Percentiles rank a stretch among this genome's conserved stretches.
These are phyloP conservation scores for Pseudococcus longispinus DNA, from an alignment of 2,888 invertebrate species.

Conservation along the genomic window DNA sequence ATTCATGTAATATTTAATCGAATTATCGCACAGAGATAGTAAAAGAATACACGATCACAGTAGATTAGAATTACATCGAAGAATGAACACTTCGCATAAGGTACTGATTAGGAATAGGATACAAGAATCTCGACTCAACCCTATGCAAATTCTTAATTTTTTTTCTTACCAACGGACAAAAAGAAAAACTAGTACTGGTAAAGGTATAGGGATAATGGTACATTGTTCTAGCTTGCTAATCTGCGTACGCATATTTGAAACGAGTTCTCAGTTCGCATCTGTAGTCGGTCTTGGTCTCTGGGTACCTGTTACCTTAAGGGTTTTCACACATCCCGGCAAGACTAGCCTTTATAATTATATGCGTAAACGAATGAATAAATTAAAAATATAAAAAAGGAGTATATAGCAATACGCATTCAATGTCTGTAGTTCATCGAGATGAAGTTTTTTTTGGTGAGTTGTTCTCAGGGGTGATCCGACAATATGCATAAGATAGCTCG, in stretches of 20 bases:
- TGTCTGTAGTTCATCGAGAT: constrained; percentile 21
- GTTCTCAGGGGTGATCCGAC: background rate
- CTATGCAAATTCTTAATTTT: constrained; percentile 53
- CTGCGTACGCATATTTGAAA: constrained; percentile 46
- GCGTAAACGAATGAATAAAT: constrained; percentile 55
- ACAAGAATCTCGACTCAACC: background rate
- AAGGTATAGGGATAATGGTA: constrained; percentile 50
- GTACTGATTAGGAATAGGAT: background rate
- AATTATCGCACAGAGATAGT: background rate
- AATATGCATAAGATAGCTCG: background rate
- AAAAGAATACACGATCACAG: background rate
- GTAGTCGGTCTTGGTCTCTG: background rate
- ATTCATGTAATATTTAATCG: background rate
- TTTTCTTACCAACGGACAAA: constrained; percentile 45
- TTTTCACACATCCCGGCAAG: constrained; percentile 53
- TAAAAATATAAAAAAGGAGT: constrained; percentile 45
- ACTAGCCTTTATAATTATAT: constrained; percentile 51
- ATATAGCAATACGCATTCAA: constrained; percentile 13
- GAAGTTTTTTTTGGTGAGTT: background rate
- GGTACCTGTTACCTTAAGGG: constrained; percentile 28
- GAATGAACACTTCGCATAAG: background rate
- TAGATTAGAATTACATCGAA: background rate
- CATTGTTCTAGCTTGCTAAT: constrained; percentile 54
- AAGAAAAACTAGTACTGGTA: constrained; percentile 35
- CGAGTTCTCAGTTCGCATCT: constrained; percentile 7